These are phyloP conservation scores for Elysia chlorotica DNA, from an alignment of 1,140 invertebrate species.

Conservation along the genomic window DNA sequence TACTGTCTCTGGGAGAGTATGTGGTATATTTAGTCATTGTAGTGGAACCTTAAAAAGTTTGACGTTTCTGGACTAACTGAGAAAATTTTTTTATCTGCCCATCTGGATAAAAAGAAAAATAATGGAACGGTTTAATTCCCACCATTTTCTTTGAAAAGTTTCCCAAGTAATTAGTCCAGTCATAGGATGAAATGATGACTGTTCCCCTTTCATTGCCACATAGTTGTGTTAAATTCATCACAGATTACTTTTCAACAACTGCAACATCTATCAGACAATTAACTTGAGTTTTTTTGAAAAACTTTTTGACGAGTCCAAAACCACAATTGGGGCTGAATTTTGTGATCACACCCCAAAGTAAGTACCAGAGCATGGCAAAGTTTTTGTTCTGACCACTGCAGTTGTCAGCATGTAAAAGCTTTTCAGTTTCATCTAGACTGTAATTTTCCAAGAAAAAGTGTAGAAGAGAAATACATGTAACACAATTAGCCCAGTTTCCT, in stretches of 20 bases:
- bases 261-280: slow-evolving; percentile 19
- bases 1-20: background rate
- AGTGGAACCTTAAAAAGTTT: background rate
- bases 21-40: background rate
- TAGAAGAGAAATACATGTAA: background rate
- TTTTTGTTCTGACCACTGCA: background rate
- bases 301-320: slow-evolving; percentile 10
- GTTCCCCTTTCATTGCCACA: slow-evolving; percentile 20
- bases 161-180: slow-evolving; percentile 17
- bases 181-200: slow-evolving; percentile 12
- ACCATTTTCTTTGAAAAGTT: slow-evolving; percentile 9
- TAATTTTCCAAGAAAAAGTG: background rate
- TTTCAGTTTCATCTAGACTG: background rate
- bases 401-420: background rate
- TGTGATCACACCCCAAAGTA: background rate
- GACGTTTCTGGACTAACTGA: background rate
- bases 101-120: background rate
- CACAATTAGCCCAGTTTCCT: background rate
- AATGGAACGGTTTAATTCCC: slow-evolving; percentile 10
- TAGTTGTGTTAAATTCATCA: slow-evolving; percentile 2
- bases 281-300: slow-evolving; percentile 3
- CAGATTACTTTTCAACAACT: slow-evolving; percentile 8
- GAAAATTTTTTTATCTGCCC: background rate
- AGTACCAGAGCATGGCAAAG: background rate
- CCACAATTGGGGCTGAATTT: background rate